Percentiles rank a stretch among this genome's conserved stretches.
phyloP scores from a whole-genome alignment of 2,888 invertebrate species.

The Nymphalis urticae region DNA sequence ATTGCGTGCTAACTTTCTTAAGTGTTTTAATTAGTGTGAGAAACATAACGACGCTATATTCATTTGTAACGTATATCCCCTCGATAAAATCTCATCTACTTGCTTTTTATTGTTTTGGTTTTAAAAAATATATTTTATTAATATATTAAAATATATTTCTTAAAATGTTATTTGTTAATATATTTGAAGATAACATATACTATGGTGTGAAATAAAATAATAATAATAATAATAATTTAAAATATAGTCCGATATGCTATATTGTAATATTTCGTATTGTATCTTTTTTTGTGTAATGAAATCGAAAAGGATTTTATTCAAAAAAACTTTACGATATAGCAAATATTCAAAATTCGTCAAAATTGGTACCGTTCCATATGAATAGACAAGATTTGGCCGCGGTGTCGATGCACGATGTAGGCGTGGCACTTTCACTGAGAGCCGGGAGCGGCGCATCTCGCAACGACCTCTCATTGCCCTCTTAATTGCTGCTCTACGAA shows the following conservation, averaged over 20 bases:
- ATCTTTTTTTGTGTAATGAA: too few relatives aligned
- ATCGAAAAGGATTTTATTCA: neutral
- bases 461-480: constrained; percentile 29
- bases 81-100: neutral
- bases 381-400: constrained; percentile 26
- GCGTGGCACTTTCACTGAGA: constrained; percentile 33
- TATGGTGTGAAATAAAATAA: too few relatives aligned
- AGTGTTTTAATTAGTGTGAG: constrained; percentile 31
- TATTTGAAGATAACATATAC: too few relatives aligned
- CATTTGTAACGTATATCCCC: constrained; percentile 20
- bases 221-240: too few relatives aligned
- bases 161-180: too few relatives aligned
- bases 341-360: neutral
- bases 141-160: too few relatives aligned
- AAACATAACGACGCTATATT: constrained; percentile 20
- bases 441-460: constrained; percentile 26
- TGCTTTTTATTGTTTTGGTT: neutral
- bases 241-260: too few relatives aligned
- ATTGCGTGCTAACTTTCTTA: constrained; percentile 31
- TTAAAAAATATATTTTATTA: neutral
- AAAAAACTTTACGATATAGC: too few relatives aligned
- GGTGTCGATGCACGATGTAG: constrained; percentile 14
- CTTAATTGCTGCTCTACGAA: constrained; percentile 25
- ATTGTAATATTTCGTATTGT: too few relatives aligned
- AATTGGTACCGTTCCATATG: constrained; percentile 16